Evolutionary conservation across 1,140 invertebrate genomes (phyloP).

Genomic region (Sitobion miscanthi): DNA sequence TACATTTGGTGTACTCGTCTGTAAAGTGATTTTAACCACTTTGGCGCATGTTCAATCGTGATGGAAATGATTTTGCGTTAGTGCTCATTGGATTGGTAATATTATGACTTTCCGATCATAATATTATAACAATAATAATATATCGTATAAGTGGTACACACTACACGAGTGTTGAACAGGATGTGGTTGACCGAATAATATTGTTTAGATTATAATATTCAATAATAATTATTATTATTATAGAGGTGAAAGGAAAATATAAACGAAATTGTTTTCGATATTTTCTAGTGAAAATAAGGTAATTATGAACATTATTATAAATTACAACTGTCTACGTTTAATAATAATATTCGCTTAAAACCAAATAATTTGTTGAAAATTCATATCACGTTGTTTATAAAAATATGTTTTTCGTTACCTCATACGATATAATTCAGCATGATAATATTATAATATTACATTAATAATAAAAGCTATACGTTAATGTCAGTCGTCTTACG

Average conservation of each 20-base stretch:
- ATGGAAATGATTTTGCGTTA: background rate
- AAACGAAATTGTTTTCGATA: background rate
- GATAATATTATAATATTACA: background rate
- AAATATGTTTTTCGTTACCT: background rate
- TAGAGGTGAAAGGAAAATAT: background rate
- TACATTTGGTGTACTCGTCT: background rate
- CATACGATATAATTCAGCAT: background rate
- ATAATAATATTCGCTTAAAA: background rate
- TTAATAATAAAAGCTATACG: background rate
- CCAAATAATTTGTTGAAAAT: background rate
- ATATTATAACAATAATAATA: background rate
- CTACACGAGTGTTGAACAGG: rapidly evolving
- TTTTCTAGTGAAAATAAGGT: background rate
- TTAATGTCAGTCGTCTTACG: background rate
- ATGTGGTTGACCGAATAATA: background rate
- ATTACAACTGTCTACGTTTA: background rate
- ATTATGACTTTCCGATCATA: background rate
- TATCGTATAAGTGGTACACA: background rate
- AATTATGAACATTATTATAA: background rate
- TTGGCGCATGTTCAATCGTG: too few species aligned
- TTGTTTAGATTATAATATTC: background rate
- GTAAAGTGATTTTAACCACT: background rate
- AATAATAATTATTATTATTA: background rate
- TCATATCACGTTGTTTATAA: background rate
- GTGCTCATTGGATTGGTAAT: too few species aligned